Base-by-base conservation (phyloP, 2,888 invertebrate species). In the Girardia tigrina region DNA sequence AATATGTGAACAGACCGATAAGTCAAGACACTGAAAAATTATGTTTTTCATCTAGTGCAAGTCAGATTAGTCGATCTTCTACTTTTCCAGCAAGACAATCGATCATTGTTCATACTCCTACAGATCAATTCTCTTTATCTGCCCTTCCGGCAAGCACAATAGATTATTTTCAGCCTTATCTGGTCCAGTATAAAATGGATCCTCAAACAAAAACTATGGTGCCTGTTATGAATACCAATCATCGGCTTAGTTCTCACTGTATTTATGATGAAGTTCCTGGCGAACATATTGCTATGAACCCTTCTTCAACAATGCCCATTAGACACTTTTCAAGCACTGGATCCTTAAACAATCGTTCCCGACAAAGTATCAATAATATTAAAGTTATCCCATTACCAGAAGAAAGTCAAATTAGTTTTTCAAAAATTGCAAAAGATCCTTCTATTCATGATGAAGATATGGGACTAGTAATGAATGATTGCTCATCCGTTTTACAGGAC, bases 11-110 rank as follows among this genome's bases (percentile, higher is more conserved):
- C n/a, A n/a, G 56, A 8, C 56, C 56, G 4, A 56, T 2, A 6
- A 56, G 56, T n/a, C 56, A 56, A 56, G 56, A 56, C 56, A 56
- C 56, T 12, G 56, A 56, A 56, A 56, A 16, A 56, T 16, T 56
- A 56, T 56, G 56, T 56, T 56, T 56, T 56, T 56, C 56, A 56
- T 56, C 56, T 20, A 56, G 23, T 56, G 23, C 56, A 8, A 56
- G 56, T 56, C 56, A 56, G 23, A 56, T 56, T 8, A 56, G 56
- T 16, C n/a, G 56, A 56, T 56, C 56, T 8, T 56, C 56, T 56
- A 56, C 56, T 8, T 56, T 56, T n/a, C 56, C 56, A 20, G 56
- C 56, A 20, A 4, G 56, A 56, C 56, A 56, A 16, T 56, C 56
- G 4, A n/a, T 56, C 4, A 56, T 56, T 56, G 56, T 56, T 4